Evolutionary conservation across 2,797 vertebrate genomes (phyloP), one percentile per base, ranked within the genome.

Genomic region (Odontamblyopus rebecca): DNA sequence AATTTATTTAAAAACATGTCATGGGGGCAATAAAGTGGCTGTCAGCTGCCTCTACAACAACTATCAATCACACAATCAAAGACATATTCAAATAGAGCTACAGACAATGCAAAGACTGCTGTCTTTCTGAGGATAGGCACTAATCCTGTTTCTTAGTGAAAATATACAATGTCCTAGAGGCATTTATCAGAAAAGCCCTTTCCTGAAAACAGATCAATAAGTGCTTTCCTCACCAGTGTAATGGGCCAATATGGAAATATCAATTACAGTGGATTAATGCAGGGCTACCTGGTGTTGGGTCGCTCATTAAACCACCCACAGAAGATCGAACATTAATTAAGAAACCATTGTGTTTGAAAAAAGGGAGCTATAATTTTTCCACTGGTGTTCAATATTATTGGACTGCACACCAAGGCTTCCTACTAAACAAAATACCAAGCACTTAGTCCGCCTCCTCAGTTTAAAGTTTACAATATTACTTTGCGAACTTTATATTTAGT

Each of bases 261-360:
- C 84, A 78, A 79, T 86, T 72, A 68, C 51, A 23, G 51, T 57
- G 67, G 72, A 85, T 84, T 77, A 83, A 89, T 78, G 76, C 74
- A 71, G 57, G 7, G 51, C 70, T 73, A 67, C n/a, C 50, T 26
- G 32, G 63, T 56, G 77, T 82, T 61, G n/a, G 1, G 59, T 73
- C 71, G 73, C 83, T 90, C 82, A 77, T 89, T 88, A 89, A 86
- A 77, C 68, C 63, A 85, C 83, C 78, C 87, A 54, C 74, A 72
- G 51, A 65, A 72, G 81, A 91, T 91, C 82, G 82, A 91, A 88
- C 80, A 78, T 81, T 84, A 83, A 88, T 91, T 87, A 88, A 85
- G 82, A 77, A 75, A 56, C 51, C 51, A 54, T 15, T 54, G 67
- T 26, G 35, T 15, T 0, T 26, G 69, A 48, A 61, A 64, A 68